Evolutionary conservation across 2,113 vertebrate genomes (phyloP).

Genomic region (Platysteira castanea): DNA sequence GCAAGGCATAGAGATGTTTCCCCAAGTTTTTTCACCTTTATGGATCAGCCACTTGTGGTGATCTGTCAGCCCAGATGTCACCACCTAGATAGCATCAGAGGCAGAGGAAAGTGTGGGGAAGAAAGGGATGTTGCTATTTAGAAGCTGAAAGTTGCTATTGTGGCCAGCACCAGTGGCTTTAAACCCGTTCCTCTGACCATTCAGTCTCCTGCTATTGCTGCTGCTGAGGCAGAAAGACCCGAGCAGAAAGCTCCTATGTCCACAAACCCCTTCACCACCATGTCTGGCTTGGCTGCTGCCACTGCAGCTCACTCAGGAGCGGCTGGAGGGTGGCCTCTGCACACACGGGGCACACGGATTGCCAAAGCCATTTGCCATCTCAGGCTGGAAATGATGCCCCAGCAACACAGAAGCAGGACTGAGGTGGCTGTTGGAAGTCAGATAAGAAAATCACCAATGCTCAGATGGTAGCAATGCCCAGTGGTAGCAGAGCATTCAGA

Average conservation of each 20-base stretch:
- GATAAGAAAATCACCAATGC: not conserved
- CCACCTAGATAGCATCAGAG: not conserved
- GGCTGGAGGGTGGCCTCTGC: not conserved
- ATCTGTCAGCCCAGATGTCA: not conserved
- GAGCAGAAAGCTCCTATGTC: not conserved
- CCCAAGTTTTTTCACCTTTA: not conserved
- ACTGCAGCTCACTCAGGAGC: not conserved
- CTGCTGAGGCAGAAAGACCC: not conserved
- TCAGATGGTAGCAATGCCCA: not conserved
- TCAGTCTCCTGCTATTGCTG: not conserved
- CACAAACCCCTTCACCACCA: not conserved
- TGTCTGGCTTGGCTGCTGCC: not conserved
- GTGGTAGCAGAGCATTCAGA: not conserved
- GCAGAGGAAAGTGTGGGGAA: not conserved
- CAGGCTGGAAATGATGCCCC: not conserved
- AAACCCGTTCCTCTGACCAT: rapidly evolving
- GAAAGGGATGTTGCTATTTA: not conserved
- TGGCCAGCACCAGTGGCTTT: not conserved
- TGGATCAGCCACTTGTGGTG: not conserved
- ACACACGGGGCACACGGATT: rapidly evolving
- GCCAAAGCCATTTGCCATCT: not conserved
- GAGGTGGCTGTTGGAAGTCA: not conserved
- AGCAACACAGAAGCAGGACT: not conserved
- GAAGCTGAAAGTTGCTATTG: not conserved
- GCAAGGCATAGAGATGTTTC: not conserved